These are phyloP conservation scores for Cynopterus brachyotis DNA, from an alignment of 2,113 vertebrate genomes.

Conservation along the genomic window DNA sequence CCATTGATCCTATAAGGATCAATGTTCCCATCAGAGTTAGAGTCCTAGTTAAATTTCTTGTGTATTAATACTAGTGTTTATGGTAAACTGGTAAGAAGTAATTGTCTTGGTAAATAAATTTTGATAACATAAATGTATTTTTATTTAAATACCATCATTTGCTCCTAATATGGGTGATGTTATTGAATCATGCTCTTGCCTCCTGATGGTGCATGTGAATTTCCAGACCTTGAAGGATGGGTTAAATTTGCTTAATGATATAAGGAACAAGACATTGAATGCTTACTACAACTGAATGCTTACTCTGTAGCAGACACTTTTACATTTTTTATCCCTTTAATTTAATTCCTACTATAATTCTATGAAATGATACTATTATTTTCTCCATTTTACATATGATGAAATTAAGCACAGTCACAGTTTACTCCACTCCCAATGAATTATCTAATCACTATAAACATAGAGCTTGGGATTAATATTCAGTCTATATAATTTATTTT, in stretches of 20 bases:
- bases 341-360: not conserved
- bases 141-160: not conserved
- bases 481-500: not conserved
- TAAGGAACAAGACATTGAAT: not conserved
- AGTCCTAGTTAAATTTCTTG: not conserved
- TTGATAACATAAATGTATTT: not conserved
- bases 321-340: too few relatives aligned
- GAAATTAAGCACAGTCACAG: not conserved
- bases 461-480: not conserved
- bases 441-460: not conserved
- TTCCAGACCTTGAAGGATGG: not conserved
- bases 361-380: not conserved
- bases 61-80: not conserved
- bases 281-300: not conserved
- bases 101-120: not conserved
- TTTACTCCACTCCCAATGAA: not conserved
- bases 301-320: not conserved
- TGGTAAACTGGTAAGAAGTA: not conserved
- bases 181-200: not conserved
- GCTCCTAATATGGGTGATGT: not conserved
- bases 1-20: not conserved
- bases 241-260: not conserved
- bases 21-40: not conserved
- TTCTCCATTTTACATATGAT: not conserved
- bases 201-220: not conserved